These are phyloP conservation scores for Cactoblastis cactorum DNA, from an alignment of 2,888 invertebrate genomes.

Conservation along the genomic window DNA sequence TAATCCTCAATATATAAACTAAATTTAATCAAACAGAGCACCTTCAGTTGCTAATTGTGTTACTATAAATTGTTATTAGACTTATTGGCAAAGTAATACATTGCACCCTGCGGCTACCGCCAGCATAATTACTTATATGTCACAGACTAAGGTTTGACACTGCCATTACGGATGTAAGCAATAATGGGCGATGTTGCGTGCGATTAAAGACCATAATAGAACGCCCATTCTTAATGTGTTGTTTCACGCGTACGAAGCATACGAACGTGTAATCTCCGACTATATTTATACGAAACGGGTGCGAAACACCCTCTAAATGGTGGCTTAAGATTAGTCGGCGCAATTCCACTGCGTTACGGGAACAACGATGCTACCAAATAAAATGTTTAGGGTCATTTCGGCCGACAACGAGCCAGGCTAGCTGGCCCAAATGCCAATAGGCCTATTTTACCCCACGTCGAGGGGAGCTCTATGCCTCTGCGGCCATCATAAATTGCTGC, in stretches of 20 bases:
- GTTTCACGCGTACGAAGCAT: constrained; percentile 37
- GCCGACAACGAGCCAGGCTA: constrained; percentile 67
- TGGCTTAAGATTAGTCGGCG: constrained; percentile 70
- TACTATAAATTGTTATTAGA: not conserved
- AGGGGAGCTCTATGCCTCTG: constrained; percentile 56
- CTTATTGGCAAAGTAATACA: constrained; percentile 38
- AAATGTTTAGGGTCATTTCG: constrained; percentile 78
- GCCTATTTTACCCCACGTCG: constrained; percentile 66
- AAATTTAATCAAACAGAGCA: constrained; percentile 63
- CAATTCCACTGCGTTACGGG: constrained; percentile 62
- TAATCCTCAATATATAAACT: constrained; percentile 62
- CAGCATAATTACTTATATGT: constrained; percentile 5
- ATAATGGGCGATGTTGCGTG: constrained; percentile 20
- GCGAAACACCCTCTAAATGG: constrained; percentile 67
- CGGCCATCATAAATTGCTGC: constrained; percentile 71
- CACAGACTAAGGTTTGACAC: constrained; percentile 5
- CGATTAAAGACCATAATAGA: constrained; percentile 21
- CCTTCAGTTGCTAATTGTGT: constrained; percentile 61
- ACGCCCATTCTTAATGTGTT: constrained; percentile 19
- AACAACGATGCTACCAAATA: constrained; percentile 73
- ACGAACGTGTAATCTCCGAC: constrained; percentile 53
- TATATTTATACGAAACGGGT: constrained; percentile 62
- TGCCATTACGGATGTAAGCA: constrained; percentile 13
- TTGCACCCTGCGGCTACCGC: constrained; percentile 41
- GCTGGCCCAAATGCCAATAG: constrained; percentile 71